Percentiles rank a stretch among this genome's conserved stretches.
phyloP scores from a whole-genome alignment of 1,140 invertebrate species.

The Drosophila bipectinata region DNA sequence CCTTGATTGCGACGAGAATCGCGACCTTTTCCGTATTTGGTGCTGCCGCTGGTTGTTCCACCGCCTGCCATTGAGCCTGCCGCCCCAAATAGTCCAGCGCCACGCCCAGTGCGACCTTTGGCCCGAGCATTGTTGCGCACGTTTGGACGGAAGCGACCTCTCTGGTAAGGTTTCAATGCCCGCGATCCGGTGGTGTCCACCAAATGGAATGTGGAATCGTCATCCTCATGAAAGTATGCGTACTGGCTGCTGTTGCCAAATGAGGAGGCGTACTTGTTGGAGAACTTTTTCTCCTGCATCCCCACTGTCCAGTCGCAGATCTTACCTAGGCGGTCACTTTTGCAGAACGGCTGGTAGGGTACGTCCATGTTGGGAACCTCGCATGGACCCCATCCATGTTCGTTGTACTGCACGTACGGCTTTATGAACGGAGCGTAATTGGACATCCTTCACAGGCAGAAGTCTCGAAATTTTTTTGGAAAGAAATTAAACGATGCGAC shows the following conservation, averaged over 20 bases:
- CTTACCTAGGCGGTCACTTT: conserved; percentile 98
- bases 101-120: conserved; percentile 89
- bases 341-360: conserved; percentile 99
- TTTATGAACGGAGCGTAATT: conserved; percentile 66
- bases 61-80: conserved; percentile 12
- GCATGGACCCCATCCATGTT: conserved; percentile 96
- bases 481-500: neutral
- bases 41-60: conserved; percentile 87
- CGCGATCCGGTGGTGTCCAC: conserved; percentile 91
- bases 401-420: conserved; percentile 76
- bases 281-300: conserved; percentile 94
- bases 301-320: conserved; percentile 98
- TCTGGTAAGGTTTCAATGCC: conserved; percentile 93
- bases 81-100: conserved; percentile 83
- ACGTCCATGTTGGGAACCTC: conserved; percentile 97
- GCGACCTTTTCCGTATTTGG: conserved; percentile 85
- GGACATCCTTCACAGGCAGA: conserved; percentile 18
- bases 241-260: conserved; percentile 98
- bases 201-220: conserved; percentile 98
- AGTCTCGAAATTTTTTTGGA: neutral
- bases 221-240: conserved; percentile 98
- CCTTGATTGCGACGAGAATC: conserved; percentile 86
- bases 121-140: conserved; percentile 88
- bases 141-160: conserved; percentile 92
- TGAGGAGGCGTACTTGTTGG: conserved; percentile 97